Conservation (phyloP, 2,113 vertebrate genomes). For the Nanorana parkeri region DNA sequence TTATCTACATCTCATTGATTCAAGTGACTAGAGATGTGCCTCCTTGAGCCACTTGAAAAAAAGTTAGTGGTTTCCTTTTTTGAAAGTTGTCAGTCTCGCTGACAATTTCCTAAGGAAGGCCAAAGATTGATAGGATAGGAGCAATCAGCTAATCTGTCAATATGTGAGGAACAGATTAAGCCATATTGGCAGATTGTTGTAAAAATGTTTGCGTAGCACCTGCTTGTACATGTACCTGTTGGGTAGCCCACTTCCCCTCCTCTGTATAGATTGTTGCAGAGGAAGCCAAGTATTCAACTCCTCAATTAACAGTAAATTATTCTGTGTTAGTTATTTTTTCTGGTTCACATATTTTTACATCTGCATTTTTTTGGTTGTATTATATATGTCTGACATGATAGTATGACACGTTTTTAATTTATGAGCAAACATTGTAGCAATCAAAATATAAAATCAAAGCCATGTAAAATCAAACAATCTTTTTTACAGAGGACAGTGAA, state of each 20-base stretch:
- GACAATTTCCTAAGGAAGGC: constrained; percentile 46
- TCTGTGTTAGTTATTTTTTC: neutral
- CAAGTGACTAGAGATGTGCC: constrained; percentile 41
- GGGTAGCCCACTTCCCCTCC: constrained; percentile 45
- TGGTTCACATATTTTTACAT: neutral
- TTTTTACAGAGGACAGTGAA: constrained; percentile 60
- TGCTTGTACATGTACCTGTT: constrained; percentile 48
- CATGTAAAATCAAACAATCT: neutral
- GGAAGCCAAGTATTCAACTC: constrained; percentile 34
- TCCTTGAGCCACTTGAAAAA: constrained; percentile 18
- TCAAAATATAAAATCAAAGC: too few species aligned
- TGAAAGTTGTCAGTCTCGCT: constrained; percentile 49
- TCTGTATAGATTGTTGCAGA: constrained; percentile 16
- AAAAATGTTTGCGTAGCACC: constrained; percentile 54
- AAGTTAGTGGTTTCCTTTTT: constrained; percentile 39
- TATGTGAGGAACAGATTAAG: constrained; percentile 49
- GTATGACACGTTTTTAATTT: neutral
- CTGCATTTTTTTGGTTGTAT: neutral
- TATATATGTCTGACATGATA: constrained; percentile 1
- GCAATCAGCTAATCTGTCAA: constrained; percentile 35
- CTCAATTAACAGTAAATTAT: constrained; percentile 3
- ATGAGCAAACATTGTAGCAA: neutral
- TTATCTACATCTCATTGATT: constrained; percentile 21
- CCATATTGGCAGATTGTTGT: constrained; percentile 51
- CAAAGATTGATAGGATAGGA: constrained; percentile 50